A percentile compares a stretch with the other conserved stretches of the same genome.
phyloP scores from a whole-genome alignment of 2,888 invertebrate genomes.

The Emmelina monodactyla region DNA sequence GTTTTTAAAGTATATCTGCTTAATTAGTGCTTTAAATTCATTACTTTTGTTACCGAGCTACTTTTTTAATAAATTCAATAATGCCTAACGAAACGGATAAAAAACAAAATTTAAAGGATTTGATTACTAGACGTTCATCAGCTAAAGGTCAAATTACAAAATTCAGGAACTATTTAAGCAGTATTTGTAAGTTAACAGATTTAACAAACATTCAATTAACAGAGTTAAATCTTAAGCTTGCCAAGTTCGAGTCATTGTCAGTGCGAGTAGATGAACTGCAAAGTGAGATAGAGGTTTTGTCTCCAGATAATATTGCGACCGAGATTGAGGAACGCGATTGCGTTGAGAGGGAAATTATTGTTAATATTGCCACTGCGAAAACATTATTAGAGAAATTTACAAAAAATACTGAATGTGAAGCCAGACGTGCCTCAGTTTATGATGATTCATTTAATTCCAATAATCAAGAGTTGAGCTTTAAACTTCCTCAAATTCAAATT shows the following conservation, averaged over 20 bases:
- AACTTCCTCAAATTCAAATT: constrained; percentile 17
- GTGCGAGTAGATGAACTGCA: constrained; percentile 13
- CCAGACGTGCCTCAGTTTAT: not conserved
- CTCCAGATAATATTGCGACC: constrained; percentile 4
- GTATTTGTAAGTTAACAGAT: not conserved
- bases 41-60: not conserved
- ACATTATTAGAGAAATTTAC: constrained; percentile 8
- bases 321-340: constrained; percentile 15
- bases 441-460: constrained; percentile 4
- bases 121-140: constrained; percentile 4
- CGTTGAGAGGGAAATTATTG: constrained; percentile 12
- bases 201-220: constrained; percentile 3
- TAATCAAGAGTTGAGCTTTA: constrained; percentile 10
- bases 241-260: constrained; percentile 10
- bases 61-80: not conserved
- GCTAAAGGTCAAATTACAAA: constrained; percentile 8
- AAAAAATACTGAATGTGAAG: constrained; percentile 1
- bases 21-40: not conserved
- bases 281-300: constrained; percentile 13
- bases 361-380: constrained; percentile 14
- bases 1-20: not conserved
- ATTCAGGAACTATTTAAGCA: constrained; percentile 5
- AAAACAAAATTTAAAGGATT: constrained; percentile 2
- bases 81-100: not conserved
- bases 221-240: constrained; percentile 6